Percentiles rank a stretch among this genome's conserved stretches.
Conservation (phyloP, 1,140 invertebrate species). For the Kradibia gibbosae region DNA sequence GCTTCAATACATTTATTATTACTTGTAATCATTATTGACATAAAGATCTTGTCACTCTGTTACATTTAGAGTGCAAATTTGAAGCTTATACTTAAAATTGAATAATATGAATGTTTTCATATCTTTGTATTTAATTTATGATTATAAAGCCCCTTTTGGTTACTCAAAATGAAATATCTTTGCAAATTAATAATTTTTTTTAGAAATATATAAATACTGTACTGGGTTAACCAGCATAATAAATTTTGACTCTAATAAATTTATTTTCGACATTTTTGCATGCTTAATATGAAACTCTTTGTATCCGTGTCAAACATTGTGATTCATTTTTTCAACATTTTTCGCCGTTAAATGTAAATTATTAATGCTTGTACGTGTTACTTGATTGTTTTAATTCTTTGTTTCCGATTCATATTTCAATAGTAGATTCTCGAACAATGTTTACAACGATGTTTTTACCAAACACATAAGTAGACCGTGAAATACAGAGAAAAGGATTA, state of each 20-base stretch:
- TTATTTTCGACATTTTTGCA: conserved; percentile 7
- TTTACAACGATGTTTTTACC: too few relatives aligned
- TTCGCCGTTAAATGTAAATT: neutral
- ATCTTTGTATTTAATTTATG: neutral
- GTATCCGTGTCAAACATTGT: neutral
- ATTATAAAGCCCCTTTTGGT: too few relatives aligned
- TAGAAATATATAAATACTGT: neutral
- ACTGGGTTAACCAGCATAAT: neutral
- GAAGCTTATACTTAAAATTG: neutral
- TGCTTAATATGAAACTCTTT: neutral
- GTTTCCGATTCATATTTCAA: too few relatives aligned
- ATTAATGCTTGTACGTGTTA: neutral
- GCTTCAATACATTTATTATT: neutral
- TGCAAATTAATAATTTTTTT: too few relatives aligned
- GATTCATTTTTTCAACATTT: neutral
- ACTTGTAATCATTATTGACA: neutral
- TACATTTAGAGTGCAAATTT: too few relatives aligned
- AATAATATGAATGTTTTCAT: neutral
- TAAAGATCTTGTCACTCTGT: neutral
- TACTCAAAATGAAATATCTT: neutral
- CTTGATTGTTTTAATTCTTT: too few relatives aligned
- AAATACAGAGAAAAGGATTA: too few relatives aligned
- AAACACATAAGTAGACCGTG: too few relatives aligned
- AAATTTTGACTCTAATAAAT: conserved; percentile 23
- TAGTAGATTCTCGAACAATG: too few relatives aligned